These are phyloP conservation scores for Xenotilapia longispinis DNA, from an alignment of 2,113 vertebrate genomes.

Conservation along the genomic window DNA sequence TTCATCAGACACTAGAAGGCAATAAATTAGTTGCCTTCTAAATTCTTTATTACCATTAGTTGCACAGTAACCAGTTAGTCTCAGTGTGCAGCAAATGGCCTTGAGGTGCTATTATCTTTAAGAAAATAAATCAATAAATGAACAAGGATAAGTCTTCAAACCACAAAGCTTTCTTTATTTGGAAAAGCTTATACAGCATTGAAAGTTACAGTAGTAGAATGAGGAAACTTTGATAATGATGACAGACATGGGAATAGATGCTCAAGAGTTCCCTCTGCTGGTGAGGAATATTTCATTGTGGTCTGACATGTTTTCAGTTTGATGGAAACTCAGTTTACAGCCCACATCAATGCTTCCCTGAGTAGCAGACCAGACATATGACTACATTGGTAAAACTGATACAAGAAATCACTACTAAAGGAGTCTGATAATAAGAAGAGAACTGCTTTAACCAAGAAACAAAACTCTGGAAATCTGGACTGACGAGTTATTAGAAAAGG, in stretches of 20 bases:
- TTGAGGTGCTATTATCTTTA: not conserved
- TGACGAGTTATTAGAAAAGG: not conserved
- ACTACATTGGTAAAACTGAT: not conserved
- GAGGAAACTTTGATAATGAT: fast-evolving
- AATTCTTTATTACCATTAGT: not conserved
- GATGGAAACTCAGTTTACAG: not conserved
- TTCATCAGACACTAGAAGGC: not conserved
- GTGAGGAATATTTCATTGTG: not conserved
- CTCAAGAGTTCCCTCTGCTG: not conserved
- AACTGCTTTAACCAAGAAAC: not conserved
- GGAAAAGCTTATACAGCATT: not conserved
- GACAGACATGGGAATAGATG: not conserved
- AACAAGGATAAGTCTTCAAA: not conserved
- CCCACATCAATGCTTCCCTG: not conserved
- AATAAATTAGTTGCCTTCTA: not conserved
- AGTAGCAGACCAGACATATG: not conserved
- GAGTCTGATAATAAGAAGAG: not conserved
- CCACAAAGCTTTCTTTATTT: not conserved
- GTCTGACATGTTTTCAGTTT: not conserved
- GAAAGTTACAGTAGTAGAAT: not conserved
- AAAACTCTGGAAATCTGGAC: not conserved
- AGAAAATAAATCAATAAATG: not conserved
- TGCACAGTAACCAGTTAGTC: not conserved
- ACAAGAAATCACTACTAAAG: not conserved
- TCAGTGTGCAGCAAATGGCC: not conserved